Evolutionary conservation across 2,113 vertebrate species (phyloP).

Genomic region (Crotophaga sulcirostris): DNA sequence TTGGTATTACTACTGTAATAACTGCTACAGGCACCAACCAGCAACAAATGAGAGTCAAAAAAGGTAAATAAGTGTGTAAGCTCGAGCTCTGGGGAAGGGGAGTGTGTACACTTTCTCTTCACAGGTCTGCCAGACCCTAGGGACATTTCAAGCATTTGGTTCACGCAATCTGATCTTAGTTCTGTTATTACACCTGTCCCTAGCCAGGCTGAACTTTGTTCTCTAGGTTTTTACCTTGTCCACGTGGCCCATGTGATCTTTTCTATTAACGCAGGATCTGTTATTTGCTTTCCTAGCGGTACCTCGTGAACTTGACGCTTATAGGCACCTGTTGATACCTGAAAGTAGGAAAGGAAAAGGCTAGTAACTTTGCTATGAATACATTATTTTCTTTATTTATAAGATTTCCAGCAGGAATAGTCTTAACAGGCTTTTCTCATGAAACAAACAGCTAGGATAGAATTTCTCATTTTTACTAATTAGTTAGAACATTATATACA

Average conservation of each 20-base stretch:
- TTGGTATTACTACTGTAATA: no score
- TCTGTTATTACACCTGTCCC: background rate
- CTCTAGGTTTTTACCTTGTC: constrained; percentile 84
- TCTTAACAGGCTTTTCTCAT: background rate
- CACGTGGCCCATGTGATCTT: constrained; percentile 97
- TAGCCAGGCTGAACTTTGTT: background rate
- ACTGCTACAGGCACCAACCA: background rate
- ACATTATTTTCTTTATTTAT: rapidly evolving
- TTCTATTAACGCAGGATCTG: constrained; percentile 80
- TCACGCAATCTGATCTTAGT: background rate
- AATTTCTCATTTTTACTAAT: background rate
- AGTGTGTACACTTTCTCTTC: rapidly evolving
- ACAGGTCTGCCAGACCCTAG: background rate
- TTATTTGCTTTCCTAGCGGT: constrained; percentile 88
- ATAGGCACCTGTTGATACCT: constrained; percentile 94
- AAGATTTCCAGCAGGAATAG: background rate
- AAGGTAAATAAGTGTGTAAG: rapidly evolving
- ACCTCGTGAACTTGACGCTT: constrained; percentile 92
- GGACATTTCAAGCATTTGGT: background rate
- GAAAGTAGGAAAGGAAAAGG: background rate
- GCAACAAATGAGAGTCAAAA: background rate
- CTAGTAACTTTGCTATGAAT: background rate
- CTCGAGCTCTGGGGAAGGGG: background rate
- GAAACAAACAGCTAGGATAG: background rate
- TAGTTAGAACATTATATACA: background rate